Evolutionary conservation across 2,888 invertebrate species (phyloP), one percentile per base, ranked within the genome.

Genomic region (Fabriciana adippe): DNA sequence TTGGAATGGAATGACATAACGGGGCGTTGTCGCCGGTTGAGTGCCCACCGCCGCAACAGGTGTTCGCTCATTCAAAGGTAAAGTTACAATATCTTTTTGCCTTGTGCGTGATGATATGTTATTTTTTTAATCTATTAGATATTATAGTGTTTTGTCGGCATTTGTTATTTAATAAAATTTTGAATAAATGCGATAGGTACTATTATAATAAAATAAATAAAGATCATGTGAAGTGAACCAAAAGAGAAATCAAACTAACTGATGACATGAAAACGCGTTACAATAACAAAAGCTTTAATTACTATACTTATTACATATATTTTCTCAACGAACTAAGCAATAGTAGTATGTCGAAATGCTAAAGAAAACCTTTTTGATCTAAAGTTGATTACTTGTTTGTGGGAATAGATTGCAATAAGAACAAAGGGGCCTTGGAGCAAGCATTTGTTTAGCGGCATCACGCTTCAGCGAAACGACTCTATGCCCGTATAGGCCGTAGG

Each of bases 1-100:
- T 69, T 82, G 84, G 86, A 87, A 85, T 83, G 81, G 83, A 86
- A 86, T 88, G 85, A 84, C 84, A 88, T 90, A 89, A 90, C 89
- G 89, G 89, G 80, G 74, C 81, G 73, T 75, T 73, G 75, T 75
- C 79, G 76, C 73, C 81, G 79, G 75, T 75, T 77, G 77, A 71
- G 72, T 72, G 74, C 74, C 75, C 78, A 74, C 81, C 74, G 74
- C 69, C 74, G 73, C 77, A 81, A 82, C 87, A 86, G 85, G 85
- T 85, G 86, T 59, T 59, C 48, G n/a, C 59, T 59, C 48, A 48
- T 59, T 59, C 48, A 59, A 48, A 59, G 26, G 59, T 59, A 59
- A 48, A 59, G 26, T 59, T 13, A 48, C 16, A 16, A 8, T 59
- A 16, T 48, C 2, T 59, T 59, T 59, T 48, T 59, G 16, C 26